Evolutionary conservation across 2,797 vertebrate species (phyloP), one percentile per base, ranked within the genome.

Genomic region (Crax fasciolata): DNA sequence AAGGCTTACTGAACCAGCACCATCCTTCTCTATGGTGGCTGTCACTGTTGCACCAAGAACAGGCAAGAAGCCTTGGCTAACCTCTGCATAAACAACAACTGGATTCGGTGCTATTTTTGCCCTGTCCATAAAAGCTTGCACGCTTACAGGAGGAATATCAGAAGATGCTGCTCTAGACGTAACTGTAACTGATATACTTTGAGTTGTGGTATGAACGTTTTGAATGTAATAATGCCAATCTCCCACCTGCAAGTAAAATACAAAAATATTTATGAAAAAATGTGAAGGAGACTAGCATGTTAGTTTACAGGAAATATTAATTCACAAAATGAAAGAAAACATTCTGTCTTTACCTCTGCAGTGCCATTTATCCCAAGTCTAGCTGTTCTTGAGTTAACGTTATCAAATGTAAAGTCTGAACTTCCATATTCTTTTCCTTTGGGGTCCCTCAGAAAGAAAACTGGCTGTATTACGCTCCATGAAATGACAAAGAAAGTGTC

Each of bases 401-500:
- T 93, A 61, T 52, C 44, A 38, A 49, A 10, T 38, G 21, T 19
- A 62, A 98, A 98, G 44, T 93, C 43, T 39, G 9, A 32, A 2
- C 41, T 41, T 35, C 13, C 10, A 44, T 98, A 97, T 28, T 38
- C 66, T 51, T 77, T 95, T 67, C 97, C 96, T 58, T 81, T 97
- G 59, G 98, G 98, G 83, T 98, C 96, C 72, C 5, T 46, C 65
- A 98, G 80, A 88, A 89, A 78, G 90, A 95, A 85, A 75, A 43
- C 3, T 66, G 80, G 80, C 92, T 87, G 63, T 35, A 3, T 13
- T 55, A 7, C 2, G 10, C 14, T 44, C 98, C 97, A 98, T 12
- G 97, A 96, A 51, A 98, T 20, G 54, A 97, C 91, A 78, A 98
- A 98, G 84, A 97, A 94, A 13, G 98, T 98, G 78, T 97, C 93